These are phyloP conservation scores for Calliopum simillimum DNA, from an alignment of 2,888 invertebrate genomes.

Conservation along the genomic window DNA sequence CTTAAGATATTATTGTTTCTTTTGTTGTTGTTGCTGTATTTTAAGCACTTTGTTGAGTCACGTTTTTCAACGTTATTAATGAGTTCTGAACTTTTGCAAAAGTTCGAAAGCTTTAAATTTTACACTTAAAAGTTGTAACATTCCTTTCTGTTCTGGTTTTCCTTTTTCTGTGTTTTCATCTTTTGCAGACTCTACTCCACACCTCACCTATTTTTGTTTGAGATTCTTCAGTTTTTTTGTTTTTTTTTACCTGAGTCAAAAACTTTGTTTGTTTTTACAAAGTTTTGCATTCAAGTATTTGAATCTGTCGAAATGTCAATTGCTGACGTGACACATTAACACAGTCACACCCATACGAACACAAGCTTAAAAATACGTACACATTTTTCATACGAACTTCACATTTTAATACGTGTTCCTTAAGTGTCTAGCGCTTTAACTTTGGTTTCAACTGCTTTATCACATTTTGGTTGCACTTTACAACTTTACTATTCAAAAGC, in stretches of 20 bases:
- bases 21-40: background rate
- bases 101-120: slow-evolving; percentile 19
- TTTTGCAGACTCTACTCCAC: no score
- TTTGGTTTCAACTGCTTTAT: no score
- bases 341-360: background rate
- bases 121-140: background rate
- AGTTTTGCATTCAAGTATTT: slow-evolving; percentile 11
- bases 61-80: slow-evolving; percentile 12
- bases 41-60: background rate
- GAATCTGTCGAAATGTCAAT: slow-evolving; percentile 23
- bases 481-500: no score
- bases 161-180: no score
- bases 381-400: no score
- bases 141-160: no score
- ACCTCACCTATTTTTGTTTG: background rate
- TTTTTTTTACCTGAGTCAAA: background rate
- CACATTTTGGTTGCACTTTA: no score
- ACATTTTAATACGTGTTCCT: no score
- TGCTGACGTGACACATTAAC: slow-evolving; percentile 9
- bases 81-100: background rate
- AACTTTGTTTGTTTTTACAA: background rate
- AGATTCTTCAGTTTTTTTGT: background rate
- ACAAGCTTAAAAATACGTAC: no score
- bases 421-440: no score
- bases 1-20: no score